Conservation (phyloP, 2,797 vertebrate genomes). For the Capromys pilorides region DNA sequence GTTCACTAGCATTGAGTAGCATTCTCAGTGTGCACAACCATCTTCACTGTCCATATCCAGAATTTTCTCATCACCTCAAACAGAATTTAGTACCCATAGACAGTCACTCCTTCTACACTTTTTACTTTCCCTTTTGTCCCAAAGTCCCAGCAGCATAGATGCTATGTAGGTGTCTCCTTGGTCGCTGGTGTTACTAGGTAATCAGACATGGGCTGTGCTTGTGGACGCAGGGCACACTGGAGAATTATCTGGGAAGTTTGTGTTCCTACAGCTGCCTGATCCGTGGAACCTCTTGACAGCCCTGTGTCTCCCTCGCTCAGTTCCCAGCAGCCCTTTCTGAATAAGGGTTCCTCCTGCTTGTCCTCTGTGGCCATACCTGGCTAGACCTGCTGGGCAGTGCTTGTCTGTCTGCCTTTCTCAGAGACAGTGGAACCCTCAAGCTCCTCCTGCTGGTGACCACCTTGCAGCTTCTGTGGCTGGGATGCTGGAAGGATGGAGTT, state of each 20-base stretch:
- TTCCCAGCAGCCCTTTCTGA: neutral
- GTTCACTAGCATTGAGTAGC: neutral
- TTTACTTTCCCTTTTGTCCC: neutral
- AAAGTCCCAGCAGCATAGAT: neutral
- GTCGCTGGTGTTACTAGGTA: neutral
- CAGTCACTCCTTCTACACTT: neutral
- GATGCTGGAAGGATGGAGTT: neutral
- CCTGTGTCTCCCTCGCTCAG: neutral
- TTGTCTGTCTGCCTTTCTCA: neutral
- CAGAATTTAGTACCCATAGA: neutral
- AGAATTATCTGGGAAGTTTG: neutral
- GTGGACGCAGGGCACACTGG: neutral
- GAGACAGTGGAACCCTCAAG: neutral
- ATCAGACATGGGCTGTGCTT: neutral
- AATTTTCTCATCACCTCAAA: neutral
- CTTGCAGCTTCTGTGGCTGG: neutral
- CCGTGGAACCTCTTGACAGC: neutral
- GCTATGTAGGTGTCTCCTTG: neutral
- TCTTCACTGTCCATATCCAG: neutral
- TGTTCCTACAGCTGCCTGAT: neutral
- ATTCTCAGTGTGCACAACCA: neutral
- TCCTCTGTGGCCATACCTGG: rapidly evolving
- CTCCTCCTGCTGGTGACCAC: rapidly evolving
- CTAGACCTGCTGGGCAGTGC: neutral
- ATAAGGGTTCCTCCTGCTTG: neutral